Base-by-base conservation (phyloP, 2,113 vertebrate species). In the Dipodomys stephensi region DNA sequence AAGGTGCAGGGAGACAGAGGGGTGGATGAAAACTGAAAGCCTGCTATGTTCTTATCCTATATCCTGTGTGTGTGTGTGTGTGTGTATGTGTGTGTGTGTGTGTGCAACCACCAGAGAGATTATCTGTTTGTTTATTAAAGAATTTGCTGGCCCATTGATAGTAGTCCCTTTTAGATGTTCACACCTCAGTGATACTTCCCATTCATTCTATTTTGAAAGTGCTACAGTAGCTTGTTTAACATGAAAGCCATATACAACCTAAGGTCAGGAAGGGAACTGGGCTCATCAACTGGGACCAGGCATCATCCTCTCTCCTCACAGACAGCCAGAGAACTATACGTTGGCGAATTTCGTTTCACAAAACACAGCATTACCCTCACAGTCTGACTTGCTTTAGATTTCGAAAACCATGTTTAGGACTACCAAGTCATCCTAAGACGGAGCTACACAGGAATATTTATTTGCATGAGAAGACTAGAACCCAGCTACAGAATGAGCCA, bases 321-420 rank as follows among this genome's bases (percentile, higher is more conserved):
- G 83, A 88, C 32, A 76, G 64, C 76, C n/a, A 96, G 18, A 7
- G 68, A 97, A 72, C 79, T 88, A 78, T 67, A 53, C 97, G 35
- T 27, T 65, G 19, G 8, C 25, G 22, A 94, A 94, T 90, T 60
- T 94, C 80, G 96, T 92, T 97, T 97, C 64, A 77, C 76, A 39
- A 92, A 90, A 87, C 77, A 30, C 90, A 88, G 95, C 92, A 93
- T 89, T 81, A 73, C 81, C 84, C 92, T 64, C 72, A 30, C 83
- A 94, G 94, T 94, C 46, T 95, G 90, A 94, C 80, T 96, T 96
- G n/a, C 74, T 81, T 95, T 94, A 95, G 91, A 96, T 96, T 97
- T 87, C 0, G 19, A 90, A 91, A 88, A 88, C 88, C 85, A 16
- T 91, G 68, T 57, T 64, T 97, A 39, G 97, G 95, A 94, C 96